Evolutionary conservation across 2,797 vertebrate genomes (phyloP).

Genomic region (Podarcis lilfordi): DNA sequence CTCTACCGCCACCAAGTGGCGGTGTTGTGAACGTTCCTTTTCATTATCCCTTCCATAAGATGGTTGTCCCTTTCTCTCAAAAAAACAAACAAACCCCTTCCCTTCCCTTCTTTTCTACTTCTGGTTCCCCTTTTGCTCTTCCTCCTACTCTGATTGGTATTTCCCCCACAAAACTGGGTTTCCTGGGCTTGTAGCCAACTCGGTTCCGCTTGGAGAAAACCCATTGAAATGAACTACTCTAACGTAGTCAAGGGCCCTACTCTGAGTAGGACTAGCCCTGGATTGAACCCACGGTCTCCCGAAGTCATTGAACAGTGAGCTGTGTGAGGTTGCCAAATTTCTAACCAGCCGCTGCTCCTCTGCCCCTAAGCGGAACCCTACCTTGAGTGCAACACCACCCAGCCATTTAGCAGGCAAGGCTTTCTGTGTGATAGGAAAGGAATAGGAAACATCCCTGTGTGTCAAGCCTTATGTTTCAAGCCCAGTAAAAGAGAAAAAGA

Average conservation of each 20-base stretch:
- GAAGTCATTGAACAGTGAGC: neutral
- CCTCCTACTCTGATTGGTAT: no score
- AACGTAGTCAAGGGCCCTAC: no score
- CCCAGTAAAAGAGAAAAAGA: neutral
- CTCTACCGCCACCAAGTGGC: slow-evolving; percentile 76
- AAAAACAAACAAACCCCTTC: no score
- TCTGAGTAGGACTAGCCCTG: no score
- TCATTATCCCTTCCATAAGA: neutral
- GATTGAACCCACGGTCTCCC: no score
- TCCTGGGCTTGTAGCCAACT: no score
- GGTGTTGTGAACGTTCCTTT: slow-evolving; percentile 41
- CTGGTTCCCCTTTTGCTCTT: neutral
- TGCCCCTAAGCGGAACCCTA: neutral
- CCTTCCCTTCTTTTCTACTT: neutral
- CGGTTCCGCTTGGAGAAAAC: no score
- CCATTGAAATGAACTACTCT: no score
- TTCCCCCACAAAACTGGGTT: no score
- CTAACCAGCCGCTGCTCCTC: neutral
- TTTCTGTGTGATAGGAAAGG: neutral
- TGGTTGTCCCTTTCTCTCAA: neutral
- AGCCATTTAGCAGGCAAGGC: no score
- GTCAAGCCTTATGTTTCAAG: neutral
- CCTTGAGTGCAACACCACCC: no score
- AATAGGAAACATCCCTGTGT: no score
- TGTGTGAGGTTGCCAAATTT: neutral